phyloP scores from a whole-genome alignment of 2,888 invertebrate species.

The Blera fallax region DNA sequence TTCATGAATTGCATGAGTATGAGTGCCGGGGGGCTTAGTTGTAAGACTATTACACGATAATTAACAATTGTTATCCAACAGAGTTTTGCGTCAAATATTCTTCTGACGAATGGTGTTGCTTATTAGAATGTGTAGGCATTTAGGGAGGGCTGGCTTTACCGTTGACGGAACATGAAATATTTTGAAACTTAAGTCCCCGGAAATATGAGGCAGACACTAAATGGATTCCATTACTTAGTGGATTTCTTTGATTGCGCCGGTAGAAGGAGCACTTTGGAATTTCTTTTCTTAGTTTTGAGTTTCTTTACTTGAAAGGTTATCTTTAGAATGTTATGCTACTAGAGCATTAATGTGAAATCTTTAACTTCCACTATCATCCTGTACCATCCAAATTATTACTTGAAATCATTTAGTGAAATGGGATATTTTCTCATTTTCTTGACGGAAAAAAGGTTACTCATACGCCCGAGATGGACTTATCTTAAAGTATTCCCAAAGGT shows the following conservation, averaged over 20 bases:
- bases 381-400: no score
- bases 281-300: no score
- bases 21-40: constrained; percentile 10
- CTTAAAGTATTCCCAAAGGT: no score
- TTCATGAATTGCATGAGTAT: constrained; percentile 7
- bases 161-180: constrained; percentile 21
- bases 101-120: background rate
- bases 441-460: background rate
- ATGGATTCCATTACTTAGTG: constrained; percentile 25
- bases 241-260: background rate
- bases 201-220: constrained; percentile 25
- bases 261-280: no score
- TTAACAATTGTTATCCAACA: constrained; percentile 24
- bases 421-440: no score
- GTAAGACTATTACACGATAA: constrained; percentile 25
- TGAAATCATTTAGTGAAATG: no score
- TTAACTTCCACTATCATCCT: no score
- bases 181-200: constrained; percentile 61
- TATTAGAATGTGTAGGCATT: background rate
- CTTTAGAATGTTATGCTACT: background rate
- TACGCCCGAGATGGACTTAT: background rate
- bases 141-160: background rate
- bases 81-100: background rate
- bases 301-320: background rate
- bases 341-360: no score